Evolutionary conservation across 1,140 invertebrate genomes (phyloP).

Genomic region (Coptotermes formosanus): DNA sequence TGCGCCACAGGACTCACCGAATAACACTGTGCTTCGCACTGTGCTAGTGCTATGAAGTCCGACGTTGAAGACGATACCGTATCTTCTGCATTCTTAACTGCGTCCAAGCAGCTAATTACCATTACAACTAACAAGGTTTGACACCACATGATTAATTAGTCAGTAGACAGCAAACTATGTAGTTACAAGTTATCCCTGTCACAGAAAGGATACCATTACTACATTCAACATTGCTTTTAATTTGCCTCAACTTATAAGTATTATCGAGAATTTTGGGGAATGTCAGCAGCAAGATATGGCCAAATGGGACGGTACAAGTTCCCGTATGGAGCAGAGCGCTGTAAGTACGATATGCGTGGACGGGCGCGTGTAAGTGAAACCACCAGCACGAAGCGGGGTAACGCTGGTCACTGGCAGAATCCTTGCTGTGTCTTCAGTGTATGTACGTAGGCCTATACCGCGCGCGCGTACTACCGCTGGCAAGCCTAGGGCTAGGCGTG

Average conservation of each 20-base stretch:
- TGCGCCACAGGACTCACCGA: background rate
- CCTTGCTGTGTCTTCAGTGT: too few species aligned
- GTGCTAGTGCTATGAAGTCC: background rate
- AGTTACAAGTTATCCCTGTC: background rate
- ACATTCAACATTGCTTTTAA: background rate
- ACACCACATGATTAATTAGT: background rate
- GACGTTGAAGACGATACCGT: background rate
- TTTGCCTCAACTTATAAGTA: background rate
- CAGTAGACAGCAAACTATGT: background rate
- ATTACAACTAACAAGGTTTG: background rate
- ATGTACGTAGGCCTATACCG: too few species aligned
- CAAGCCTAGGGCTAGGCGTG: too few species aligned
- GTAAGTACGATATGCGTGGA: too few species aligned
- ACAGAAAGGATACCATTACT: background rate
- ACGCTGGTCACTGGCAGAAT: too few species aligned
- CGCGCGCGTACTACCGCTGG: too few species aligned
- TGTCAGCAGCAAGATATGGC: background rate
- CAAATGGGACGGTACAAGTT: too few species aligned
- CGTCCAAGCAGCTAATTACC: background rate
- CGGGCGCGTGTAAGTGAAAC: too few species aligned
- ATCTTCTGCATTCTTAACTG: background rate
- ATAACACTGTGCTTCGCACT: background rate
- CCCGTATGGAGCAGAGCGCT: too few species aligned
- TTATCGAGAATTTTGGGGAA: background rate
- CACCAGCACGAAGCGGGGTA: too few species aligned